Base-by-base conservation (phyloP, 2,888 invertebrate species). In the Helicoverpa assulta region DNA sequence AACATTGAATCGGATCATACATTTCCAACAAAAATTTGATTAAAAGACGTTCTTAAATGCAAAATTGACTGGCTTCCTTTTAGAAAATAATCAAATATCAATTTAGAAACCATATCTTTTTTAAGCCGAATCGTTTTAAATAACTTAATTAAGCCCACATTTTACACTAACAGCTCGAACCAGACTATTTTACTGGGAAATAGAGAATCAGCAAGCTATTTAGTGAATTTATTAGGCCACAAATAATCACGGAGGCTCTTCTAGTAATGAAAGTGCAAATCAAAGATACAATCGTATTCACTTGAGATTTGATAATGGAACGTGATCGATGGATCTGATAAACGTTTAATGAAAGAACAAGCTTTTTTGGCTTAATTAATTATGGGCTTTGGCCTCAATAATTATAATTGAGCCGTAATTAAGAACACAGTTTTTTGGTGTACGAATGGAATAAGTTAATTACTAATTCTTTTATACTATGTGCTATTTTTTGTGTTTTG, bases 201-300 rank as follows among this genome's bases (percentile, higher is more conserved):
- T 59, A 26, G n/a, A 52, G 26, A 26, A 26, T 26, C 4, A 26
- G 26, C n/a, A 4, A 47, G 61, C 78, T 57, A 59, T 66, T 74
- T 10, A 26, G 59, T 10, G 33, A 70, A 64, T 78, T 77, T 61
- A 77, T 74, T 52, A 51, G 21, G 14, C 3, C 40, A 70, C 56
- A 73, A 65, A 62, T 59, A 69, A 73, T 67, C 50, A 62, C n/a
- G 21, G 50, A 19, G 5, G 53, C 52, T 69, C 16, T 56, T 55
- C n/a, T 7, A 64, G 63, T 77, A 78, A 77, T 78, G 64, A 67
- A 61, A 60, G 18, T 58, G 33, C 60, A 62, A 67, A 75, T 67
- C 67, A 74, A 52, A 66, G 54, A 56, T 66, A 37, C 16, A 14
- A 33, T 51, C 59, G 60, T 47, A 70, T 67, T 61, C 79, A 10